Percentiles rank a stretch among this genome's conserved stretches.
Conservation (phyloP, 2,113 vertebrate genomes). For the Grammomys dolichurus region DNA sequence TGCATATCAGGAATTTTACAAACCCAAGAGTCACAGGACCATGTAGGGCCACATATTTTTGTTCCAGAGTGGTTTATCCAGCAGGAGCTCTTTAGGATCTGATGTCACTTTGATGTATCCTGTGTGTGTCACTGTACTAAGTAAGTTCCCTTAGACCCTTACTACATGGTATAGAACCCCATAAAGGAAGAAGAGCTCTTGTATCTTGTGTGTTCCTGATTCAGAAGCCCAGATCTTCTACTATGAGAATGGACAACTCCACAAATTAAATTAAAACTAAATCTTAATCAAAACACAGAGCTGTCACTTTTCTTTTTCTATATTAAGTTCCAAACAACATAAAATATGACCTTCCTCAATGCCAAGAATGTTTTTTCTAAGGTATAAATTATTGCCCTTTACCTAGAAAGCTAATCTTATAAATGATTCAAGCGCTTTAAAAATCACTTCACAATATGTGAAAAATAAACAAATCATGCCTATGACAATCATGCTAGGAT, state of each 20-base stretch:
- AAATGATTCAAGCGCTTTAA: neutral
- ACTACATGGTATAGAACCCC: accelerated
- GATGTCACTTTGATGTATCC: neutral
- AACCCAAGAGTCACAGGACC: neutral
- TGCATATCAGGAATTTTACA: neutral
- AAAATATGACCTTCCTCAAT: neutral
- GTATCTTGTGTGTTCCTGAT: too few relatives aligned
- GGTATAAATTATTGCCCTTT: neutral
- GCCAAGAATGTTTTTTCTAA: neutral
- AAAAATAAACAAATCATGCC: neutral
- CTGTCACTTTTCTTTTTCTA: neutral
- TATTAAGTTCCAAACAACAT: neutral
- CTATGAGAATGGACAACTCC: neutral
- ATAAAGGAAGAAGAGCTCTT: neutral
- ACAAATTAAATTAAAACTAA: conserved; percentile 22
- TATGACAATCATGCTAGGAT: neutral
- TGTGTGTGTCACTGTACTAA: neutral
- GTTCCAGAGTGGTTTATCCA: neutral
- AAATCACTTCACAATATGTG: neutral
- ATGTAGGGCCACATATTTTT: neutral
- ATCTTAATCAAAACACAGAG: neutral
- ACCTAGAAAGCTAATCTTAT: neutral
- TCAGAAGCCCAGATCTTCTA: neutral
- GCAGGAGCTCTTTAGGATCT: neutral
- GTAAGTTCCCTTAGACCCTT: neutral